A percentile compares a stretch with the other conserved stretches of the same genome.
Evolutionary conservation across 1,140 invertebrate genomes (phyloP).

Genomic region (Battus philenor): DNA sequence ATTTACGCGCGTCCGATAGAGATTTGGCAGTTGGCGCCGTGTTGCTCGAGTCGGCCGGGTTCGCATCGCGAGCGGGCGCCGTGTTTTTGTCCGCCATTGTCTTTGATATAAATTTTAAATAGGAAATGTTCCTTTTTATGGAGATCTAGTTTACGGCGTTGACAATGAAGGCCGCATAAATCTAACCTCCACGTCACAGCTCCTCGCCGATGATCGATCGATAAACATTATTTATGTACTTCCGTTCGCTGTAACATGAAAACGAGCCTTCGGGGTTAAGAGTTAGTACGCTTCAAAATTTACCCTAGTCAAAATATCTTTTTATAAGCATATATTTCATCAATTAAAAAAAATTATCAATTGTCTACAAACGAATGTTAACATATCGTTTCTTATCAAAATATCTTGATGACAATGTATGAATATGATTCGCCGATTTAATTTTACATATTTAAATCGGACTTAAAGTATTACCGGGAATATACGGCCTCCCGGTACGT

Average conservation of each 20-base stretch:
- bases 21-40: constrained; percentile 74
- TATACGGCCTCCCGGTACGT: constrained; percentile 31
- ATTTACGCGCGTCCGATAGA: constrained; percentile 74
- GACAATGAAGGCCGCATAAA: constrained; percentile 71
- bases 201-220: constrained; percentile 65
- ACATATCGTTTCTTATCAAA: no score
- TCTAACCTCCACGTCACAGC: constrained; percentile 59
- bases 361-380: no score
- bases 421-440: no score
- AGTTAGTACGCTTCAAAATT: no score
- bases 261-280: constrained; percentile 37
- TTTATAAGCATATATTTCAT: no score
- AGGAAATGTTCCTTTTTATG: constrained; percentile 75
- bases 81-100: constrained; percentile 74
- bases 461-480: constrained; percentile 6
- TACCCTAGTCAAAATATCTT: no score
- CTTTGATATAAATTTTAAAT: constrained; percentile 76
- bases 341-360: no score
- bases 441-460: no score
- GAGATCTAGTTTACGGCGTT: constrained; percentile 73
- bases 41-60: constrained; percentile 31
- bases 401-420: no score
- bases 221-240: constrained; percentile 75
- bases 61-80: constrained; percentile 60
- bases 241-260: constrained; percentile 48